Conservation (phyloP, 2,113 vertebrate genomes). For the Microcebus griseorufus region DNA sequence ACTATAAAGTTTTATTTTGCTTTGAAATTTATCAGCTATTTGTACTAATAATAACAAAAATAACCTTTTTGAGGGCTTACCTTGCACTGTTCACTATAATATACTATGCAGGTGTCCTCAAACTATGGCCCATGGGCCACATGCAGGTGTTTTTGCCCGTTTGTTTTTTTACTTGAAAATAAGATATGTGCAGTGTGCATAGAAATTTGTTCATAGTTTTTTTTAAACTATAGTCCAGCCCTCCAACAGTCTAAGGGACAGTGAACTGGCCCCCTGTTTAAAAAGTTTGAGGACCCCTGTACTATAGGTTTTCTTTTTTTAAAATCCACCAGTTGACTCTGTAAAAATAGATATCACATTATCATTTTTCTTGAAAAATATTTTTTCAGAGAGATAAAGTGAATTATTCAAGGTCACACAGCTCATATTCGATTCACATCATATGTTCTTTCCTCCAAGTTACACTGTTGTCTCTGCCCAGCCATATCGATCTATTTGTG, state of each 20-base stretch:
- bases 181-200: no score
- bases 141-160: no score
- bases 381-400: slow-evolving; percentile 10
- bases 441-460: background rate
- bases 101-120: background rate
- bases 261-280: no score
- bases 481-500: background rate
- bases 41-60: background rate
- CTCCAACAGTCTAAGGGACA: no score
- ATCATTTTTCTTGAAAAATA: background rate
- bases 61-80: background rate
- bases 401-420: background rate
- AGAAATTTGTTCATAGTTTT: no score
- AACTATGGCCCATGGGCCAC: no score
- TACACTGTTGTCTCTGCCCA: background rate
- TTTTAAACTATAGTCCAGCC: no score
- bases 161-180: no score
- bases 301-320: background rate
- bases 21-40: slow-evolving; percentile 11
- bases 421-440: background rate
- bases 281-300: no score
- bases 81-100: background rate
- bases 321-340: background rate
- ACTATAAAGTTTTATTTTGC: background rate
- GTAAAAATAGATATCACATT: background rate